These are phyloP conservation scores for Phoeniculus purpureus DNA, from an alignment of 2,797 vertebrate genomes.

Conservation along the genomic window DNA sequence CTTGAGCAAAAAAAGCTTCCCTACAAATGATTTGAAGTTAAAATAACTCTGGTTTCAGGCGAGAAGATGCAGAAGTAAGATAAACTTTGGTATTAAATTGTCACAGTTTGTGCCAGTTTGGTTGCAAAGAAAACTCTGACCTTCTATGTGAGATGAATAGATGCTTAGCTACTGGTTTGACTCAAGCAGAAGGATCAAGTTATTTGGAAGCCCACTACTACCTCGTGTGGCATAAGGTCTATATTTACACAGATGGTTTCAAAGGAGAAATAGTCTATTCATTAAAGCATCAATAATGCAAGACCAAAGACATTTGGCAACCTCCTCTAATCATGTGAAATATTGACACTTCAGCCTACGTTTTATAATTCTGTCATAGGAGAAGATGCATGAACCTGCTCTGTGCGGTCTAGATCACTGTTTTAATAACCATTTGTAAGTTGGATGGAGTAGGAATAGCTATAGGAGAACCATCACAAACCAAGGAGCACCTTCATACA, in stretches of 20 bases:
- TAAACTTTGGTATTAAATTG: constrained; percentile 45
- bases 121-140: constrained; percentile 8
- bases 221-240: background rate
- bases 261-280: background rate
- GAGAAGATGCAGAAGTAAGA: background rate
- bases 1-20: background rate
- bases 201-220: constrained; percentile 18
- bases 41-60: constrained; percentile 18
- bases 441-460: background rate
- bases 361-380: constrained; percentile 23
- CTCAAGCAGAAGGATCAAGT: background rate
- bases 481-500: background rate
- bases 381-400: constrained; percentile 12
- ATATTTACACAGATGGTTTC: constrained; percentile 44
- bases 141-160: background rate
- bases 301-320: constrained; percentile 3
- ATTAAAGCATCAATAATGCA: constrained; percentile 43
- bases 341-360: background rate
- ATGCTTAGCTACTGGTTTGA: background rate
- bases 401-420: background rate
- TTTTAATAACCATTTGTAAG: constrained; percentile 15
- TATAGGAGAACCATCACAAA: background rate
- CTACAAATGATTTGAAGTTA: background rate
- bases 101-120: constrained; percentile 26
- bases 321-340: constrained; percentile 18